These are phyloP conservation scores for Lucinisca nassula DNA, from an alignment of 2,888 invertebrate species.

Conservation along the genomic window DNA sequence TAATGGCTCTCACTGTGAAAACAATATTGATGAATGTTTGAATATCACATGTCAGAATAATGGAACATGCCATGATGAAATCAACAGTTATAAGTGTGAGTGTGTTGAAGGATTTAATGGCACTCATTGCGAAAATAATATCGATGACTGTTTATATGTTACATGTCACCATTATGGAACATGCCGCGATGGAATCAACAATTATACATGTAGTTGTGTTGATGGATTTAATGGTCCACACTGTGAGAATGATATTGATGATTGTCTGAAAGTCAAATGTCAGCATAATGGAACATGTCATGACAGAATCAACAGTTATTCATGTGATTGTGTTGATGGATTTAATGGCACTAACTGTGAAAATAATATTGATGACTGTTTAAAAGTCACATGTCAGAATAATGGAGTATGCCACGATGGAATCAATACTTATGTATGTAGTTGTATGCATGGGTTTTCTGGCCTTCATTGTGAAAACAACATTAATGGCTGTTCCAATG, in stretches of 20 bases:
- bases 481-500: constrained; percentile 54
- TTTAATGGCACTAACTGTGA: constrained; percentile 56
- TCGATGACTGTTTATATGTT: constrained; percentile 55
- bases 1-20: constrained; percentile 17
- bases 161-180: constrained; percentile 50
- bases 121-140: not conserved
- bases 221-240: constrained; percentile 37
- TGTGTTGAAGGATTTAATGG: not conserved
- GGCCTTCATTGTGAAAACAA: constrained; percentile 20
- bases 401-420: constrained; percentile 37
- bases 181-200: constrained; percentile 23
- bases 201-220: constrained; percentile 47
- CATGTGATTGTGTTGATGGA: not conserved
- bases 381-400: constrained; percentile 46
- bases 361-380: constrained; percentile 51
- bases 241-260: constrained; percentile 2
- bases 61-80: not conserved
- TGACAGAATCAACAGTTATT: not conserved
- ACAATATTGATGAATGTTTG: not conserved
- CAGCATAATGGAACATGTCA: not conserved
- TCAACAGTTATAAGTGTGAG: not conserved
- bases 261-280: not conserved
- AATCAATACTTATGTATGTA: not conserved
- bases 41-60: not conserved
- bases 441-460: not conserved